Conservation (phyloP, 2,888 invertebrate genomes). For the Epistrophe eligans region DNA sequence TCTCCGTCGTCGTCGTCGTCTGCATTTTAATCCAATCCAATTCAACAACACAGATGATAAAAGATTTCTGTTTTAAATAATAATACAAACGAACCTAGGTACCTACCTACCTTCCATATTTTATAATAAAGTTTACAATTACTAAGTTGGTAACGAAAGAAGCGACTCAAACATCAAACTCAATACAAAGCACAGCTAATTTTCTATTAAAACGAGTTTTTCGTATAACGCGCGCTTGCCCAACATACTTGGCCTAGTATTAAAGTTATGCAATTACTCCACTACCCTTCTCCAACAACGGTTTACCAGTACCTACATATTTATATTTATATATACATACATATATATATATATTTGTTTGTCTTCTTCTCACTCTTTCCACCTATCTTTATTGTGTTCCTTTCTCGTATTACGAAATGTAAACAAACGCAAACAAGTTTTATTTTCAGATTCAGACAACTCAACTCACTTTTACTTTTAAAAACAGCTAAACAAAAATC, state of each 20-base stretch:
- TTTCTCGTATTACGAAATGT: slow-evolving; percentile 76
- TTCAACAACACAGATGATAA: background rate
- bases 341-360: slow-evolving; percentile 44
- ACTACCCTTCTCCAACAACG: slow-evolving; percentile 74
- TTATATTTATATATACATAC: background rate
- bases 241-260: slow-evolving; percentile 76
- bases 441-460: slow-evolving; percentile 61
- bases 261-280: slow-evolving; percentile 76
- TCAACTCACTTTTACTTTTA: slow-evolving; percentile 75
- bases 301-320: slow-evolving; percentile 31
- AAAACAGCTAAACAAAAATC: slow-evolving; percentile 69
- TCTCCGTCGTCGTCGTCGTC: slow-evolving; percentile 11
- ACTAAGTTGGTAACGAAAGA: slow-evolving; percentile 60
- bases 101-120: background rate
- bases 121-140: slow-evolving; percentile 48
- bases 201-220: slow-evolving; percentile 74
- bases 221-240: slow-evolving; percentile 70
- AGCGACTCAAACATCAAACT: slow-evolving; percentile 42
- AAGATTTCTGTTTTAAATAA: background rate
- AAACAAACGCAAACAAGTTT: slow-evolving; percentile 76
- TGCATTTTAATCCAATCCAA: slow-evolving; percentile 35
- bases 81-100: background rate
- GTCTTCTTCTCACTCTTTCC: slow-evolving; percentile 74
- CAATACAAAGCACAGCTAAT: slow-evolving; percentile 72
- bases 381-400: slow-evolving; percentile 74